Evolutionary conservation across 1,140 invertebrate species (phyloP), one percentile per base, ranked within the genome.

Genomic region (Batillaria attramentaria): DNA sequence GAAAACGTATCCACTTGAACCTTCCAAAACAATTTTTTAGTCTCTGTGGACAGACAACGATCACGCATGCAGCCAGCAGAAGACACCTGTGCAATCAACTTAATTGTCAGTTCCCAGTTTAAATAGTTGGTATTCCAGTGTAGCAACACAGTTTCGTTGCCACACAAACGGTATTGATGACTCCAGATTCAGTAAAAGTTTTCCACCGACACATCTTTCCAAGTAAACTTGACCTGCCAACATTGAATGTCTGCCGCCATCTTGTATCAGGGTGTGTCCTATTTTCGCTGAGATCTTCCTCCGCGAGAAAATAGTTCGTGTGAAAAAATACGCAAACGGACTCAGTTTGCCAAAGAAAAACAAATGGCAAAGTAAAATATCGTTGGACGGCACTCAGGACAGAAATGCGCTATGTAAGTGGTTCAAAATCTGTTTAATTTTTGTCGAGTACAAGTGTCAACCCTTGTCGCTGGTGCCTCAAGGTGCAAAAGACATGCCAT

Each of bases 221-320:
- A 41, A 41, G 39, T 39, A 75, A 75, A 75, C 33, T 20, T 62
- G 62, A 62, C 73, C 57, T 75, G 54, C 73, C 73, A 75, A 75
- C 50, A 62, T 37, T 39, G 57, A 75, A 24, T 35, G n/a, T 62
- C 57, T 33, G 39, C 57, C 54, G 73, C 73, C 73, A 75, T 75
- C 18, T 75, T 75, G 73, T 62, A 39, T 62, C 39, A 75, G 73
- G 73, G 73, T 75, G 72, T 75, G 73, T 75, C 73, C 72, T 75
- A 62, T 28, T 75, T 75, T 75, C 73, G 24, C 37, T 57, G 31
- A 18, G 35, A 57, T 75, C 5, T 75, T 42, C 73, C 42, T 75
- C 73, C 73, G 57, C 73, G 1, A 8, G 31, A 57, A 73, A 62
- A 28, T 75, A 75, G 73, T 75, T 33, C 73, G 62, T 37, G 46